Percentiles rank a stretch among this genome's conserved stretches.
phyloP scores from a whole-genome alignment of 2,888 invertebrate species.

The Erebia epiphron region DNA sequence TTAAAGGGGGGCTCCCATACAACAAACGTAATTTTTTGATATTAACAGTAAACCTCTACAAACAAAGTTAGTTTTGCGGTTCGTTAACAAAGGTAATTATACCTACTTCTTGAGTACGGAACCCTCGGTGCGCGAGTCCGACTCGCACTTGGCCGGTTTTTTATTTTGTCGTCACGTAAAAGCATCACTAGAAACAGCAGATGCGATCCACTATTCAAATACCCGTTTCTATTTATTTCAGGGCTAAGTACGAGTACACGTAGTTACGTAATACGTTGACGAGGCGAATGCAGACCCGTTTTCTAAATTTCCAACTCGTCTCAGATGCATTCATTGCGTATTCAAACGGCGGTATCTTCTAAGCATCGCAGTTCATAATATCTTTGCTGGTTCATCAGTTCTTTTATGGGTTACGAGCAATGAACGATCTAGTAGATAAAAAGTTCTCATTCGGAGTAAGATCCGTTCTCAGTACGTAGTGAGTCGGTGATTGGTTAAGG shows the following conservation, averaged over 20 bases:
- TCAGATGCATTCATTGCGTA: conserved; percentile 41
- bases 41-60: too few species aligned
- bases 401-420: neutral
- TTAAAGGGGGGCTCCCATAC: too few species aligned
- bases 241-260: neutral
- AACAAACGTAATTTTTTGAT: too few species aligned
- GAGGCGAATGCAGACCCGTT: conserved; percentile 43
- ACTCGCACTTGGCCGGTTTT: too few species aligned
- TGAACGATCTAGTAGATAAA: neutral
- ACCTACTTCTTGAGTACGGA: too few species aligned
- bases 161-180: too few species aligned
- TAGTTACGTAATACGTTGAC: conserved; percentile 43
- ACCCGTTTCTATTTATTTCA: neutral
- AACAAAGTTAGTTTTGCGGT: too few species aligned
- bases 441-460: neutral
- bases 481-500: too few species aligned
- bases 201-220: neutral
- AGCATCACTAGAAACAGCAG: neutral
- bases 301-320: conserved; percentile 46
- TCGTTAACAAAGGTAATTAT: too few species aligned
- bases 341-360: neutral
- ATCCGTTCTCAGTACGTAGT: too few species aligned
- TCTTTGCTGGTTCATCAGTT: neutral
- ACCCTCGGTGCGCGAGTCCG: too few species aligned
- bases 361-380: conserved; percentile 1